Base-by-base conservation (phyloP, 2,113 vertebrate genomes). In the Herpetotheres cachinnans region DNA sequence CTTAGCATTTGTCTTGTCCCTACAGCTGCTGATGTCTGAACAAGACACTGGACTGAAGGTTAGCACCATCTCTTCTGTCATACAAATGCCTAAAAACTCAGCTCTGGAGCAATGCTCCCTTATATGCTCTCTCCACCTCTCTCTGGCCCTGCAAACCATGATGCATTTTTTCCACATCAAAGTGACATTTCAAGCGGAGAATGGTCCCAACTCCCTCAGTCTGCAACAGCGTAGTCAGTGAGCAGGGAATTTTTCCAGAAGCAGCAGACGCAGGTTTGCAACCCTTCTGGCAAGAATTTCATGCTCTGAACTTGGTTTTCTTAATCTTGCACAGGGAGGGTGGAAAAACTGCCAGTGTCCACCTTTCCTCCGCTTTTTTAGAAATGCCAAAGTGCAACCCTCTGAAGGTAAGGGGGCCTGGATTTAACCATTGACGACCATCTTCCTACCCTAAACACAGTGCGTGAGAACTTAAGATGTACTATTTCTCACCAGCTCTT, bases 141-240 rank as follows among this genome's bases (percentile, higher is more conserved):
- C 52, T 49, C 32, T 46, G 70, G 47, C 18, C 22, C 70, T 72
- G 52, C 29, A 82, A 61, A 40, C 11, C 1, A 0, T 22, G 26
- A 49, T 24, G 24, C 0, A 0, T 7, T 42, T 80, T 56, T 78
- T 36, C 36, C 19, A 56, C 40, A 85, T 11, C 20, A 63, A 69
- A 78, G 16, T 0, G 2, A 63, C 59, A 69, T 17, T 69, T 82
- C 26, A 54, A n/a, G 7, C 11, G 13, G 61, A 46, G 14, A 91
- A 78, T 6, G 13, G 14, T 38, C 44, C 21, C 27, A 86, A 11
- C 11, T 40, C 27, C 29, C 42, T 49, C 27, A 22, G 7, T 40
- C 26, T 2, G 0, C 18, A 73, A 54, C 52, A n/a, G 46, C 0
- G 0, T 2, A 81, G 16, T 19, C 52, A 63, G 30, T 1, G 5